A percentile compares a stretch with the other conserved stretches of the same genome.
Conservation (phyloP, 35 echinoderm and acorn worm species). For the Stichopus chloronotus region DNA sequence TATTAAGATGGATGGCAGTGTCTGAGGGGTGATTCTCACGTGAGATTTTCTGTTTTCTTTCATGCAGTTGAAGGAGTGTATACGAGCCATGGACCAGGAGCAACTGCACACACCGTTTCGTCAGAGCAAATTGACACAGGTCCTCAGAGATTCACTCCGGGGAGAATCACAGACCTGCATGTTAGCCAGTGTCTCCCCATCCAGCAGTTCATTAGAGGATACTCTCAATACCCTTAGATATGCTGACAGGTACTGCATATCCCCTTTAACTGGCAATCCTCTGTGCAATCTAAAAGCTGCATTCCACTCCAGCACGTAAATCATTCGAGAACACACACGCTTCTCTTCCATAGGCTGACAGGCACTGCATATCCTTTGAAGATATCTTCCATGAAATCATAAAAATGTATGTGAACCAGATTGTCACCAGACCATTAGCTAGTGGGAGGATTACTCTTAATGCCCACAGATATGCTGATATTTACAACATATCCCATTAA, state of each 20-base stretch:
- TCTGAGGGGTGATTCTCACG: neutral
- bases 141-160: conserved; percentile 86
- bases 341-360: neutral
- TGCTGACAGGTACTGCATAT: conserved; percentile 77
- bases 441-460: too few relatives aligned
- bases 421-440: too few relatives aligned
- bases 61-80: conserved; percentile 91
- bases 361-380: too few relatives aligned
- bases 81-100: conserved; percentile 93
- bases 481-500: too few relatives aligned
- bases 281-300: neutral
- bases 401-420: too few relatives aligned
- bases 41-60: neutral
- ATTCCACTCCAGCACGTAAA: too few relatives aligned
- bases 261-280: neutral
- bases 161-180: conserved; percentile 87
- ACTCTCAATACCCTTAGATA: conserved; percentile 98
- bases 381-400: too few relatives aligned
- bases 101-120: conserved; percentile 90
- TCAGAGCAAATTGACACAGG: conserved; percentile 97
- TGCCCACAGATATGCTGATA: too few relatives aligned
- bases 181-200: conserved; percentile 84
- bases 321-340: too few relatives aligned
- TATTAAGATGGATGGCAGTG: too few relatives aligned
- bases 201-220: conserved; percentile 71